Evolutionary conservation across 2,113 vertebrate species (phyloP).

Genomic region (Paradoxurus hermaphroditus): DNA sequence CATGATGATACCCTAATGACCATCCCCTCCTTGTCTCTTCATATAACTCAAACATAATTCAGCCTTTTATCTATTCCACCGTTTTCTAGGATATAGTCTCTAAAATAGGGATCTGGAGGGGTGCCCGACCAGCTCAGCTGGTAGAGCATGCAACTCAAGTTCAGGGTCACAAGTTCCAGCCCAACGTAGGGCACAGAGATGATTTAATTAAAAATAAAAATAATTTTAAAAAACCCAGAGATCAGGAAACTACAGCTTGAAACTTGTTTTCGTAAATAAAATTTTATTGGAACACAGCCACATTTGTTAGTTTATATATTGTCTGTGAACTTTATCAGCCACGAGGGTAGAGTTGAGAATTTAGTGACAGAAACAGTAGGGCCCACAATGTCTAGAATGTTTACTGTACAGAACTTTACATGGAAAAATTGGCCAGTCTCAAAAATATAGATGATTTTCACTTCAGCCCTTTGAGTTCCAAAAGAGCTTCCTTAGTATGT

Average conservation of each 20-base stretch:
- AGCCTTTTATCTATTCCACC: neutral
- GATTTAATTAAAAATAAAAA: neutral
- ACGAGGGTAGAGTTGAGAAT: neutral
- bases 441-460: conserved; percentile 13
- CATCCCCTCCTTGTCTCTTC: neutral
- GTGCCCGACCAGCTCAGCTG: neutral
- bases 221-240: neutral
- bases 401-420: neutral
- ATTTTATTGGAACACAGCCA: conserved; percentile 21
- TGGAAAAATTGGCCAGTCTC: neutral
- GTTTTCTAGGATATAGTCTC: too few species aligned
- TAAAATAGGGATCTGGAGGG: neutral
- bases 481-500: neutral
- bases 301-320: neutral
- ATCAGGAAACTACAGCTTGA: neutral
- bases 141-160: neutral
- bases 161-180: neutral
- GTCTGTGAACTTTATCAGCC: neutral
- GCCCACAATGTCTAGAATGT: neutral
- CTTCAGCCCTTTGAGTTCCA: neutral
- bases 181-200: neutral
- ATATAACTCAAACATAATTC: neutral
- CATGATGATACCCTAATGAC: neutral
- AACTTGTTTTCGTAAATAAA: conserved; percentile 32
- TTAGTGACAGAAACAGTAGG: conserved; percentile 9